Evolutionary conservation across 2,113 vertebrate species (phyloP).

Genomic region (Carettochelys insculpta): DNA sequence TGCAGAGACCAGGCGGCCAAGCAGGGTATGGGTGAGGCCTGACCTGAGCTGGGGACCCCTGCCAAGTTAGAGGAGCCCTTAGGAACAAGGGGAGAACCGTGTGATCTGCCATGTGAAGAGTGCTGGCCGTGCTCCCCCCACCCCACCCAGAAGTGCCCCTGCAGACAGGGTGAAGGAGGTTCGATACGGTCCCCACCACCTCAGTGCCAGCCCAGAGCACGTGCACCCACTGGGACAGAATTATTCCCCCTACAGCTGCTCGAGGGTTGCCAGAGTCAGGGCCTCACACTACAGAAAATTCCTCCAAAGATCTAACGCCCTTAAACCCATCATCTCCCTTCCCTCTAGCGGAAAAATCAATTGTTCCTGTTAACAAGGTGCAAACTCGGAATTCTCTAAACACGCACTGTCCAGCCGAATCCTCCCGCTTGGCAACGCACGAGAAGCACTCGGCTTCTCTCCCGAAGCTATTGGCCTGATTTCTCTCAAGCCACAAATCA

Average conservation of each 20-base stretch:
- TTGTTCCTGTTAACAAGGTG: conserved; percentile 22
- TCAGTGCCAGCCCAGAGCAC: not conserved
- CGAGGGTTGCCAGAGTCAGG: not conserved
- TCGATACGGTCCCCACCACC: not conserved
- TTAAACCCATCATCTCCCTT: not conserved
- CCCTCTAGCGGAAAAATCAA: conserved; percentile 48
- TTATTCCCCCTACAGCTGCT: not conserved
- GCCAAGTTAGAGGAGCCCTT: not conserved
- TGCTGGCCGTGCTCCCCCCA: too few relatives aligned
- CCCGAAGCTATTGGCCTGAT: not conserved
- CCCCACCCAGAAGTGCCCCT: too few relatives aligned
- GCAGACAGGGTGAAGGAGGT: not conserved
- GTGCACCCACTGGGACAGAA: not conserved
- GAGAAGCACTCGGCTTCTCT: not conserved
- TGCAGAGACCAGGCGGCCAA: not conserved
- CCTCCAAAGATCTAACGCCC: conserved; percentile 20
- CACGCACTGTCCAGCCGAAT: not conserved
- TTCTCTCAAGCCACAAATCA: not conserved
- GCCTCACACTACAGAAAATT: conserved; percentile 29
- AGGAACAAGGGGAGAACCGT: not conserved
- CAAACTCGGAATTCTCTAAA: not conserved
- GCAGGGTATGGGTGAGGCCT: not conserved
- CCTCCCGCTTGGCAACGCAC: conserved; percentile 8
- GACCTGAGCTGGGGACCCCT: not conserved
- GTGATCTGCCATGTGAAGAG: too few relatives aligned